phyloP scores from a whole-genome alignment of 1,140 invertebrate species.

The Mizuhopecten yessoensis region DNA sequence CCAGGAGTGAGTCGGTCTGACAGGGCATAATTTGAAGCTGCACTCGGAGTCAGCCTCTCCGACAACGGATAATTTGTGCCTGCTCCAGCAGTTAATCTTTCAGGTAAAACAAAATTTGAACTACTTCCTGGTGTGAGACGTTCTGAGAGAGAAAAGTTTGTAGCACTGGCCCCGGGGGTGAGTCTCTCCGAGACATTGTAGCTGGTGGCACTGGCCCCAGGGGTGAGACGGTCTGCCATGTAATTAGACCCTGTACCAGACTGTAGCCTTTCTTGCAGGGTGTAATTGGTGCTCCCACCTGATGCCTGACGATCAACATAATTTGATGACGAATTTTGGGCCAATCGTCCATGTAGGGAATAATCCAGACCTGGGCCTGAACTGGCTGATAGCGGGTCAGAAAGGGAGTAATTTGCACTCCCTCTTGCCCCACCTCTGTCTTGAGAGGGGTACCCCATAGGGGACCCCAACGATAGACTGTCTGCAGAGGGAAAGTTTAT shows the following conservation, averaged over 20 bases:
- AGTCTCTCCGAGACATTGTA: not conserved
- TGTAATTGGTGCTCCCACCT: not conserved
- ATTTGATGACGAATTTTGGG: not conserved
- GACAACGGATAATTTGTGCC: not conserved
- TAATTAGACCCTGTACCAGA: not conserved
- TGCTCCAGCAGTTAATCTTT: not conserved
- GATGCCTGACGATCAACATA: constrained; percentile 25
- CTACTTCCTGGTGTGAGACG: constrained; percentile 2
- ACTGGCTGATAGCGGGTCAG: not conserved
- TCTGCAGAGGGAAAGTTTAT: not conserved
- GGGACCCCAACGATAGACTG: not conserved
- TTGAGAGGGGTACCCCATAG: not conserved
- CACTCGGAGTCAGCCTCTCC: constrained; percentile 25
- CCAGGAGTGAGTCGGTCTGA: not conserved
- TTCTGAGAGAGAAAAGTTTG: constrained; percentile 8
- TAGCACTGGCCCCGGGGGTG: not conserved
- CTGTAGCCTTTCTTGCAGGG: not conserved
- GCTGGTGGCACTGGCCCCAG: not conserved
- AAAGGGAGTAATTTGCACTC: not conserved
- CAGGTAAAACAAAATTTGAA: not conserved
- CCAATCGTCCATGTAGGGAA: constrained; percentile 22
- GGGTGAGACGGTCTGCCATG: not conserved
- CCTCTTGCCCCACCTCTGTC: not conserved
- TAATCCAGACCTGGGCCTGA: not conserved
- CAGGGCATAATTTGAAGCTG: not conserved